Evolutionary conservation across 2,797 vertebrate species (phyloP), one percentile per base, ranked within the genome.

Genomic region (Xenentodon cancila): DNA sequence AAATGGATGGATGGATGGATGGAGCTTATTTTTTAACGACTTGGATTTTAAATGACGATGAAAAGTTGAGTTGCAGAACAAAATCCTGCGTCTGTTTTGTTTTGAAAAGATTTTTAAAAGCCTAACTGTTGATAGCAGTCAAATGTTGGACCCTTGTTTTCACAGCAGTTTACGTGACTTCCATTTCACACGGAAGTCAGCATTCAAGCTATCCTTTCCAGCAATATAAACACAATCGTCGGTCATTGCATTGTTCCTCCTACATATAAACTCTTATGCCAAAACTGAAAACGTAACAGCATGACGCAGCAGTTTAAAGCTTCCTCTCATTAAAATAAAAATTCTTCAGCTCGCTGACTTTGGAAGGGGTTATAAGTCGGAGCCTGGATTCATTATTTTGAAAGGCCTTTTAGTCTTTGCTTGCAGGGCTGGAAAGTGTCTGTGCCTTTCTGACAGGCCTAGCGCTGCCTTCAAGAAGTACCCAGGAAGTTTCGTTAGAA

Each of bases 261-360:
- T 37, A 53, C 69, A 59, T 30, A 42, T 37, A 13, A 65, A 60
- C 52, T 63, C 47, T 13, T 9, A 15, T 54, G 49, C 37, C 18
- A 54, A 54, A 52, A 57, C 77, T 73, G 68, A 52, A 43, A 42
- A 77, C 71, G 80, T 76, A 84, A 69, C 81, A 73, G 16, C 64
- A 46, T 76, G 79, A 86, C 71, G 65, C 59, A 54, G 73, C 75
- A 78, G 40, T 81, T 76, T 81, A 80, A 85, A 80, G 40, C 84
- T 88, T 90, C 86, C 85, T 79, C 73, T 87, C 81, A 78, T 92
- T 91, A 91, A 76, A 77, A 71, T n/a, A 53, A 69, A 79, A 87
- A 72, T 17, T 69, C 45, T 61, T 70, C 51, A 48, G 71, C 16
- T 6, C 55, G 72, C 53, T 63, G 70, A 73, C 75, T 81, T 85